Evolutionary conservation across 2,888 invertebrate species (phyloP), one percentile per base, ranked within the genome.

Genomic region (Melanostoma mellinum): DNA sequence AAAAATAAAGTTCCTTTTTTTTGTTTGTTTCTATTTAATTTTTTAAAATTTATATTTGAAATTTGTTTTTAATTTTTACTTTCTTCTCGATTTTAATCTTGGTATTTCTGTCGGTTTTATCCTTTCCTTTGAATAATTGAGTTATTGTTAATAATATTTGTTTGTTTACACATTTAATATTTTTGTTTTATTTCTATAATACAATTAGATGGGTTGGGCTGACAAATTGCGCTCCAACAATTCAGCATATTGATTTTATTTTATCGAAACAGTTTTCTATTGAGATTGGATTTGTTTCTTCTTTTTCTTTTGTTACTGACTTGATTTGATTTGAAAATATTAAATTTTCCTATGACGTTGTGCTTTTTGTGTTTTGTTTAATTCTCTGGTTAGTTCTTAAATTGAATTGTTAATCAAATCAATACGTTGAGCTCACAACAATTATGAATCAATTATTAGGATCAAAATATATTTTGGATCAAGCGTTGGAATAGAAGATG

Each of bases 1-100:
- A 84, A 84, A 84, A 84, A 84, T 84, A 84, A 84, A 84, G 72
- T 84, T 77, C 69, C 48, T 36, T 38, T 52, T 38, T 52, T 71
- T 36, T 71, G 60, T 53, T 63, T 30, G 58, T 6, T 63, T 55
- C 63, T 20, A 46, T 69, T 52, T 68, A 36, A 33, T 68, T 68
- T 38, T 10, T 50, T 46, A 6, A 36, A 50, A 52, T 3, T 56
- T 71, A 55, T 5, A 30, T 53, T 56, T 58, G 33, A 4, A 30
- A 44, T 55, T 68, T 42, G 38, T 55, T 80, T 60, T 73, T 73
- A 46, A 20, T 38, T 73, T 65, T 75, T 48, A 42, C 6, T 53
- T 67, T 60, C 78, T 74, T 78, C 78, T 78, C 69, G 46, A 56
- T 69, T 72, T 76, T 20, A 20, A 40, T 63, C 20, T 71, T 48